Percentiles rank a stretch among this genome's conserved stretches.
Conservation (phyloP, 2,888 invertebrate species). For the Eurytoma adleriae region DNA sequence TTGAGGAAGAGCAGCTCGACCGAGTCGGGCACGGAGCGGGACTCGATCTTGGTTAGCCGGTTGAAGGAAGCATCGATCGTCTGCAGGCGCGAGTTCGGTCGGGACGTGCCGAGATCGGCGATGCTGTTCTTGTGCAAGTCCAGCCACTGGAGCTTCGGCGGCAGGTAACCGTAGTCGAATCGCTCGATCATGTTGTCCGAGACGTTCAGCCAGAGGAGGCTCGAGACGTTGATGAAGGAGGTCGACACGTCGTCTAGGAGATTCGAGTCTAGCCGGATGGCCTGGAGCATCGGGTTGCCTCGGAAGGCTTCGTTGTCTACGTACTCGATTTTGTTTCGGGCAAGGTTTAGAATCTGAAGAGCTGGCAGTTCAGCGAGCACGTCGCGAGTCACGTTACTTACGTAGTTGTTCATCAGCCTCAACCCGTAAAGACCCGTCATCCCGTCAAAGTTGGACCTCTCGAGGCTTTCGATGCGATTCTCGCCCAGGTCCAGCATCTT, state of each 20-base stretch:
- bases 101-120: slow-evolving; percentile 84
- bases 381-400: slow-evolving; percentile 88
- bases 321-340: slow-evolving; percentile 87
- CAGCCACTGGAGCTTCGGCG: slow-evolving; percentile 89
- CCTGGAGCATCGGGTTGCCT: slow-evolving; percentile 87
- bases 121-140: slow-evolving; percentile 93
- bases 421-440: slow-evolving; percentile 92
- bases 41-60: slow-evolving; percentile 86
- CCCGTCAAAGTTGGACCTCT: slow-evolving; percentile 89
- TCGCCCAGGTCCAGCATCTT: slow-evolving; percentile 94
- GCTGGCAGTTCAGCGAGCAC: slow-evolving; percentile 88
- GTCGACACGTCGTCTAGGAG: slow-evolving; percentile 88
- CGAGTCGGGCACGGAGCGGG: slow-evolving; percentile 88
- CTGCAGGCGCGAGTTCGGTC: slow-evolving; percentile 85
- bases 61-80: slow-evolving; percentile 95
- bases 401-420: slow-evolving; percentile 91
- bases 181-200: slow-evolving; percentile 92
- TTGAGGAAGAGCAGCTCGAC: slow-evolving; percentile 91
- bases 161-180: slow-evolving; percentile 92
- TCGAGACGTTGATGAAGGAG: slow-evolving; percentile 89
- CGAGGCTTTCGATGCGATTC: slow-evolving; percentile 89
- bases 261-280: slow-evolving; percentile 92
- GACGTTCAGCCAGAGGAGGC: slow-evolving; percentile 92
- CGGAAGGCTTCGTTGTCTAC: slow-evolving; percentile 91
- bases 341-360: slow-evolving; percentile 91